Percentiles rank a stretch among this genome's conserved stretches.
phyloP scores from a whole-genome alignment of 1,140 invertebrate genomes.

The Antheraea pernyi region DNA sequence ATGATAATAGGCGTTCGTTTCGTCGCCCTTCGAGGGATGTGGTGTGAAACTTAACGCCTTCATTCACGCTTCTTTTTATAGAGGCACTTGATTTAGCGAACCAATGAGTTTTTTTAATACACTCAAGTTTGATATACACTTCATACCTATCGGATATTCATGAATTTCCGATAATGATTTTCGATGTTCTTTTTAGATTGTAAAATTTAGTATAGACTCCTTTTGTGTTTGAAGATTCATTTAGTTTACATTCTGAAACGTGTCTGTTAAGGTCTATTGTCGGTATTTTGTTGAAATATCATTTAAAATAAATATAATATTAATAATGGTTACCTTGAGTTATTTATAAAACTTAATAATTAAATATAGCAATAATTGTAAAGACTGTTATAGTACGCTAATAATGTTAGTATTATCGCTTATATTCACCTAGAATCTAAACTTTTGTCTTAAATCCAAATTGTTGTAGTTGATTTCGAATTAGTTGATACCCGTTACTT shows the following conservation, averaged over 20 bases:
- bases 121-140: constrained; percentile 41
- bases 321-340: neutral
- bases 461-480: too few species aligned
- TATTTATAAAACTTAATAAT: neutral
- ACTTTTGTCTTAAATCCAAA: too few species aligned
- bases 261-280: neutral
- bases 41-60: constrained; percentile 77
- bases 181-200: constrained; percentile 32
- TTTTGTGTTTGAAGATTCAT: neutral
- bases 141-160: constrained; percentile 37
- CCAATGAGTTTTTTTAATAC: constrained; percentile 58
- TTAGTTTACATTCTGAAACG: neutral
- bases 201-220: constrained; percentile 10
- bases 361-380: too few species aligned
- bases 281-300: too few species aligned
- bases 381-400: too few species aligned
- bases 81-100: constrained; percentile 66
- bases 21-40: constrained; percentile 47
- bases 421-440: too few species aligned
- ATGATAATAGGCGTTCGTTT: constrained; percentile 76
- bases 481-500: too few species aligned
- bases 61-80: constrained; percentile 67
- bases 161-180: constrained; percentile 29
- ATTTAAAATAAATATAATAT: too few species aligned
- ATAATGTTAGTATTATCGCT: too few species aligned